Conservation (phyloP, 64 coral and sea anemone genomes). For the Dendrophyllia cribrosa region DNA sequence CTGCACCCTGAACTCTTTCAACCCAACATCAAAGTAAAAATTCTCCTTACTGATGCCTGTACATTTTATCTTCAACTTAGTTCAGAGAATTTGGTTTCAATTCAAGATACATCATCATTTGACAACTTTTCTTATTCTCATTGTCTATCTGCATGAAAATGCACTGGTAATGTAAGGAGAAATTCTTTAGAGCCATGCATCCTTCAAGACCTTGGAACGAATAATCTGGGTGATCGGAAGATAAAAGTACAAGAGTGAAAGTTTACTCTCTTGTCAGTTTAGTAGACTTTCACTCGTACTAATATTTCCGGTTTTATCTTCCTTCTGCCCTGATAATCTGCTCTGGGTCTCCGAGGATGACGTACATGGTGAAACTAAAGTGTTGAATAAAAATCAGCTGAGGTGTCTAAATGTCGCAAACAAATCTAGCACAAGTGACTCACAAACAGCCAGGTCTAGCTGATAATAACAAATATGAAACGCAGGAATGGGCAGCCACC, state of each 20-base stretch:
- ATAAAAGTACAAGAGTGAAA: no score
- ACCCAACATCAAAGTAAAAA: background rate
- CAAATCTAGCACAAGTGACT: background rate
- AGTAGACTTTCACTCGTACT: no score
- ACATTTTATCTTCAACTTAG: background rate
- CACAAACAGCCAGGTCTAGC: background rate
- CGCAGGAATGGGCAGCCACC: background rate
- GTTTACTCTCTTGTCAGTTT: no score
- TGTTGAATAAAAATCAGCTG: conserved; percentile 17
- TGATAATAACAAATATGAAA: background rate
- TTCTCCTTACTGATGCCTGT: background rate
- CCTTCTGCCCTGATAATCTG: no score
- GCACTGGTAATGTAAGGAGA: background rate
- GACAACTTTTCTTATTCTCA: no score
- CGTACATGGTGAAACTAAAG: background rate
- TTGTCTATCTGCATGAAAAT: background rate
- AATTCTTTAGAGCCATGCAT: background rate
- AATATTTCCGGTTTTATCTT: no score
- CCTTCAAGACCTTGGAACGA: no score
- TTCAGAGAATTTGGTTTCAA: background rate
- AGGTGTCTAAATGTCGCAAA: background rate
- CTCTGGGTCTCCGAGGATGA: background rate
- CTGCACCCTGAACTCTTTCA: background rate
- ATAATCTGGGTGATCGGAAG: no score
- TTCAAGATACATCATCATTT: background rate